Evolutionary conservation across 2,888 invertebrate species (phyloP).

Genomic region (Calameuta idolon): DNA sequence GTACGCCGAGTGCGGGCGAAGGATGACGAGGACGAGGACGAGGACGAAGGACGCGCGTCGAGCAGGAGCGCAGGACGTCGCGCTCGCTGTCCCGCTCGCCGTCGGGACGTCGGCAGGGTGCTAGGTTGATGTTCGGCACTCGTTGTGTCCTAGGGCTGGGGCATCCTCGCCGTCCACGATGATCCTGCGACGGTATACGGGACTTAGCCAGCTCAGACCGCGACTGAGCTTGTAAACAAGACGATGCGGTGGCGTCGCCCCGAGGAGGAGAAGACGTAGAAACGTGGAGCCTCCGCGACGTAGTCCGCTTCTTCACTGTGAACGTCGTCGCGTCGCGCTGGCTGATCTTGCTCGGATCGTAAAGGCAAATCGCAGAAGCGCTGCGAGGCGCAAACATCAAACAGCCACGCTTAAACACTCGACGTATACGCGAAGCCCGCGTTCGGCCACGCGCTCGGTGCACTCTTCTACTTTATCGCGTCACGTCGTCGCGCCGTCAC

Average conservation of each 20-base stretch:
- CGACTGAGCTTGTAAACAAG: neutral
- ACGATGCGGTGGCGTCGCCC: neutral
- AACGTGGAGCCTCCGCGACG: too few relatives aligned
- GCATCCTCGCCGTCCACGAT: neutral
- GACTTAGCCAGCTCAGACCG: neutral
- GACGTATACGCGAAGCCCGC: neutral
- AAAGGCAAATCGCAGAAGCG: neutral
- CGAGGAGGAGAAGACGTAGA: neutral
- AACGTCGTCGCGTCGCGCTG: neutral
- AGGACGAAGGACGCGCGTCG: constrained; percentile 17
- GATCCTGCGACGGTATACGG: neutral
- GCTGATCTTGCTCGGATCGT: neutral
- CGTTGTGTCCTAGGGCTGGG: neutral
- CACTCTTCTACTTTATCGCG: neutral
- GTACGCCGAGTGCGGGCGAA: neutral
- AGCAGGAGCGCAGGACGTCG: constrained; percentile 15
- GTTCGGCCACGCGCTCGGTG: neutral
- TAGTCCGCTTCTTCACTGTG: neutral
- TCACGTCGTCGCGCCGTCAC: neutral
- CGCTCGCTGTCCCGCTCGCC: constrained; percentile 8
- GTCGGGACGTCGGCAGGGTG: constrained; percentile 11
- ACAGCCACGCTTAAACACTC: neutral
- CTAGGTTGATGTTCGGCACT: neutral
- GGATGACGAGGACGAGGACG: neutral
- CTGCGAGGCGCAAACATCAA: neutral